phyloP scores from a whole-genome alignment of 2,888 invertebrate species.

The Adelognathus sp. region DNA sequence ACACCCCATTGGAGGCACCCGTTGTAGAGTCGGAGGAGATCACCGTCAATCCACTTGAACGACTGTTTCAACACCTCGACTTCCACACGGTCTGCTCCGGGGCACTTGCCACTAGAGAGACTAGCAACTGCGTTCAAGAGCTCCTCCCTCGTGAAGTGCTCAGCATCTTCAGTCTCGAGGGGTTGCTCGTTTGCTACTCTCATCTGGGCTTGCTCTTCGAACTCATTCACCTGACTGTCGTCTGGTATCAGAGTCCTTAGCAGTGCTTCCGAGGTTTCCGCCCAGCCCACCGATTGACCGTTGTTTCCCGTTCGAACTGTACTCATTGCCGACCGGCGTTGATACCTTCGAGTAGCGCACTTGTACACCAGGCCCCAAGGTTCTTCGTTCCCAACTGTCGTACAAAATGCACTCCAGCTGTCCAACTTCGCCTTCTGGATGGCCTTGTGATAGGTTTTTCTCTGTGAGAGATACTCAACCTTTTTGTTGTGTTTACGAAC shows the following conservation, averaged over 20 bases:
- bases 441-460: too few species aligned
- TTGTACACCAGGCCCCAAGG: too few species aligned
- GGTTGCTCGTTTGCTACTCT: not conserved
- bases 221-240: not conserved
- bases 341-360: too few species aligned
- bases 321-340: too few species aligned
- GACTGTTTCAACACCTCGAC: not conserved
- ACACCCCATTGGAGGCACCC: not conserved
- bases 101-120: not conserved
- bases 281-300: not conserved
- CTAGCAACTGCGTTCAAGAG: not conserved
- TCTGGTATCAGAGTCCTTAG: not conserved
- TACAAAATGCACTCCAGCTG: too few species aligned
- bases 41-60: not conserved
- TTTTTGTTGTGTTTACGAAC: too few species aligned
- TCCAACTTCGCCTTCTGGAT: too few species aligned
- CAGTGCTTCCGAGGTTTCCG: not conserved
- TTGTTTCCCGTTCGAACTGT: not conserved
- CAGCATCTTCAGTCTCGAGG: not conserved
- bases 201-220: not conserved
- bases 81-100: not conserved
- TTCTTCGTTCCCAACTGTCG: too few species aligned
- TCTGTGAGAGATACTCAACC: too few species aligned
- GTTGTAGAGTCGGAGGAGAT: not conserved
- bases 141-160: not conserved